Percentiles rank a stretch among this genome's conserved stretches.
Evolutionary conservation across 2,888 invertebrate genomes (phyloP).

Genomic region (Heliconius hortense): DNA sequence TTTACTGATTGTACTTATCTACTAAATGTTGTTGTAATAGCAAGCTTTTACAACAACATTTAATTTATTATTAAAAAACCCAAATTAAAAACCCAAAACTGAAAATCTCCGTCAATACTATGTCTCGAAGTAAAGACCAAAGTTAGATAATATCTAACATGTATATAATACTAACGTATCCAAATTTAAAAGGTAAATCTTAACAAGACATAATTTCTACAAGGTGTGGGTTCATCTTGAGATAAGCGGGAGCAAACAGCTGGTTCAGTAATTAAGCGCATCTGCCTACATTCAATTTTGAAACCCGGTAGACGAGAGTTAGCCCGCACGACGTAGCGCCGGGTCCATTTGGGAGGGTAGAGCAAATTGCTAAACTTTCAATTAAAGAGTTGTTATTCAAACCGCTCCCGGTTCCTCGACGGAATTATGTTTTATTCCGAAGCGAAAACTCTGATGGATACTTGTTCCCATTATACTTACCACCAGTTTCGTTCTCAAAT

Average conservation of each 20-base stretch:
- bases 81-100: too few relatives aligned
- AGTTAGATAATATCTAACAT: too few relatives aligned
- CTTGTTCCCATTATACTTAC: constrained; percentile 69
- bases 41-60: too few relatives aligned
- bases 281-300: constrained; percentile 82
- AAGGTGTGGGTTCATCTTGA: constrained; percentile 66
- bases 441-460: constrained; percentile 70
- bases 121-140: too few relatives aligned
- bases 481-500: constrained; percentile 63
- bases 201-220: constrained; percentile 33
- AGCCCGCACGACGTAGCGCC: constrained; percentile 71
- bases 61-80: too few relatives aligned
- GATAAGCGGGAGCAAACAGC: constrained; percentile 72
- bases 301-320: constrained; percentile 73
- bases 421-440: constrained; percentile 79
- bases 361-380: constrained; percentile 83
- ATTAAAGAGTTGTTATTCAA: constrained; percentile 83
- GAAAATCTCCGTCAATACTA: too few relatives aligned
- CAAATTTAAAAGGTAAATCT: constrained; percentile 19
- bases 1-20: too few relatives aligned
- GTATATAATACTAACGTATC: background rate
- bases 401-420: constrained; percentile 71
- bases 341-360: constrained; percentile 79
- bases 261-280: constrained; percentile 80
- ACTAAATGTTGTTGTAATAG: too few relatives aligned